Evolutionary conservation across 1,140 invertebrate species (phyloP), one percentile per base, ranked within the genome.

Genomic region (Antheraea pernyi): DNA sequence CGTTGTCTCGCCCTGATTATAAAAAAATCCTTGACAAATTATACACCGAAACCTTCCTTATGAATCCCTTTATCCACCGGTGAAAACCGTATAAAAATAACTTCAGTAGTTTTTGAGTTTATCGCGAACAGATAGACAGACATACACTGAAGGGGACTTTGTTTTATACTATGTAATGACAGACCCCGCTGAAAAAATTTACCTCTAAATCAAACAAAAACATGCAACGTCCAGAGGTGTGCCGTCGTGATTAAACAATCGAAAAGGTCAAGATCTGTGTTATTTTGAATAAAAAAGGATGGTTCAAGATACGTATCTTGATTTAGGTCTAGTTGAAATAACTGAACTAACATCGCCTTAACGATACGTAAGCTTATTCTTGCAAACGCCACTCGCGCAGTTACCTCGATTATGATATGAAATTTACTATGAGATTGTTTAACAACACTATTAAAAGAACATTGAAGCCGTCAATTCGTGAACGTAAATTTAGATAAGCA

Each of bases 401-500:
- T 53, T 53, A 53, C 46, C 46, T 53, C 46, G 46, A 53, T 16
- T 53, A 16, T 53, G 16, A 53, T 53, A 10, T 16, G 46, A 16
- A 53, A 53, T 53, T 53, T 53, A 53, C 46, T 53, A 53, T 11
- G 16, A 53, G 46, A 53, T 53, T 53, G 46, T 53, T 53, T 53
- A 53, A 53, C 46, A 53, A n/a, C 46, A 53, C 46, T 53, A 53
- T 53, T 53, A 53, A 53, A 53, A 53, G 46, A 53, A 53, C 46
- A 53, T 53, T 53, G 6, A 16, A 53, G 46, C 46, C 46, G 46
- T 53, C 46, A 53, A 80, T 85, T 83, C 82, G 80, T 86, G 84
- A 82, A 76, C 74, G 22, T 67, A 74, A 79, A 82, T 77, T 77
- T 66, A 84, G 82, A 85, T 84, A 76, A 74, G 73, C 72, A 70